Base-by-base conservation (phyloP, 2,797 vertebrate species). In the Chiloscyllium punctatum region DNA sequence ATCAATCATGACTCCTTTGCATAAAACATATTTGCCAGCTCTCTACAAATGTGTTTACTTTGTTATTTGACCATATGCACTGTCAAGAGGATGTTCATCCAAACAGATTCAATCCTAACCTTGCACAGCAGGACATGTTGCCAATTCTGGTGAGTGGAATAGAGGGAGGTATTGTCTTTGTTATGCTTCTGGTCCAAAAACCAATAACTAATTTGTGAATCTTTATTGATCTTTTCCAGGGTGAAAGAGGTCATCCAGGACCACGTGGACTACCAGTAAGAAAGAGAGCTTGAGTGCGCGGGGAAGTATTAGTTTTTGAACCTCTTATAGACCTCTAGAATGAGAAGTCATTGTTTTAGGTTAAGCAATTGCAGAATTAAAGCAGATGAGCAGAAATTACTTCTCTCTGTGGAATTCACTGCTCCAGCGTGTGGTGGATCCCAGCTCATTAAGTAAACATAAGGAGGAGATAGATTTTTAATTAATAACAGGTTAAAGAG, bases 171-270 rank as follows among this genome's bases (percentile, higher is more conserved):
- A 25, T 33, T 57, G 30, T 23, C 23, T 2, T 51, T 74, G 27
- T 27, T 53, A 11, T 74, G 33, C 13, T 1, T 51, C 42, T 53
- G 42, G 51, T 53, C 77, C n/a, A 23, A n/a, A 42, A 53, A 71
- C 4, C 48, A 33, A 18, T 30, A 13, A 11, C 51, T 95, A 53
- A 95, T 53, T 94, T 57, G 5, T 72, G 69, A 57, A 42, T 77
- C 62, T 94, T 42, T 92, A 33, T 74, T 94, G 97, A 77, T 96
- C 3, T 1, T 96, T 66, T 94, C 11, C 96, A 98, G 98, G 98
- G 98, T 2, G 97, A 98, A n/a, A 96, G 97, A 96, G 98, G 98
- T 95, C 96, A 96, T 91, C 96, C 98, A 84, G 98, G 98, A 96
- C 96, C 97, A 74, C 97, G 96, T 96, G 98, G 98, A 30, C 97